Percentiles rank a stretch among this genome's conserved stretches.
These are phyloP conservation scores for Spodoptera picta DNA, from an alignment of 2,888 invertebrate species.

Conservation along the genomic window DNA sequence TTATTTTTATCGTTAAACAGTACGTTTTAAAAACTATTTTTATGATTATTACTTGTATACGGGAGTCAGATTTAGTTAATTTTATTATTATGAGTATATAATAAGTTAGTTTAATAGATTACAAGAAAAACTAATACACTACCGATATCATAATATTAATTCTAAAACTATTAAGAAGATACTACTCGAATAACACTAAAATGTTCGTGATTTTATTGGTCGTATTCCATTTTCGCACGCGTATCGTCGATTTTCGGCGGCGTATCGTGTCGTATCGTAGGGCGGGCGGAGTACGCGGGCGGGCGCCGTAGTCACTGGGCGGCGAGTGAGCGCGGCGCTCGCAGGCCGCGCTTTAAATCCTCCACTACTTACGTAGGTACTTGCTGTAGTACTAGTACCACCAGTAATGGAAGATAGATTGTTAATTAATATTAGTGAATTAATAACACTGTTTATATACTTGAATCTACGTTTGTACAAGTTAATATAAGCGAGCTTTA, in stretches of 20 bases:
- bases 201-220: constrained; percentile 19
- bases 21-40: constrained; percentile 56
- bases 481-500: no score
- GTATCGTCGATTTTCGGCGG: constrained; percentile 30
- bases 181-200: constrained; percentile 35
- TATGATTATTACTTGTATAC: constrained; percentile 63
- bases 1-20: constrained; percentile 70
- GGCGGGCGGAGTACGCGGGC: constrained; percentile 67
- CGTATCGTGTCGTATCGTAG: constrained; percentile 42
- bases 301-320: constrained; percentile 74
- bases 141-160: constrained; percentile 5
- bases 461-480: no score
- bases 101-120: not conserved
- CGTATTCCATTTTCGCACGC: constrained; percentile 40
- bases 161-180: constrained; percentile 18
- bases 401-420: constrained; percentile 8
- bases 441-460: no score
- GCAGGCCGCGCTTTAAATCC: constrained; percentile 61
- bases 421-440: no score
- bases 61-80: constrained; percentile 30
- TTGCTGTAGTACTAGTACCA: constrained; percentile 23
- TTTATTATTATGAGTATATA: constrained; percentile 17
- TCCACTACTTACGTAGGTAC: constrained; percentile 47
- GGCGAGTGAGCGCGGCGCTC: constrained; percentile 70
- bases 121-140: constrained; percentile 10